These are phyloP conservation scores for Drosophila gaucha DNA, from an alignment of 2,888 invertebrate genomes.

Conservation along the genomic window DNA sequence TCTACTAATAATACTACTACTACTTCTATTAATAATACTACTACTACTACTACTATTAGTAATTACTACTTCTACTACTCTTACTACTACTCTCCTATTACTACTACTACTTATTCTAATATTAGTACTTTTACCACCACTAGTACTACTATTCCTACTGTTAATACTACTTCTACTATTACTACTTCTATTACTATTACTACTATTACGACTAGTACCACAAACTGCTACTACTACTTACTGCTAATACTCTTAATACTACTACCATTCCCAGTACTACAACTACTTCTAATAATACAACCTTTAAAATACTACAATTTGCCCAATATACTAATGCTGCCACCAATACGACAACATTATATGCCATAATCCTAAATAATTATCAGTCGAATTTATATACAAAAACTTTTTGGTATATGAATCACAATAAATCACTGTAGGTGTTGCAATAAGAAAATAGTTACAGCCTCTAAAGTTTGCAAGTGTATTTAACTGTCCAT, in stretches of 20 bases:
- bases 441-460: neutral
- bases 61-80: neutral
- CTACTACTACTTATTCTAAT: too few relatives aligned
- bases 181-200: neutral
- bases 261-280: neutral
- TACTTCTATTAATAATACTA: neutral
- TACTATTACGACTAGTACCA: neutral
- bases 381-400: too few relatives aligned
- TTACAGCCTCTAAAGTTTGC: neutral
- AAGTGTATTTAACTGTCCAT: neutral
- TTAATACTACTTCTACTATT: neutral
- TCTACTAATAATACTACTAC: neutral
- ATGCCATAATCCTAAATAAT: neutral
- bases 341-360: too few relatives aligned
- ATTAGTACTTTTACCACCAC: neutral
- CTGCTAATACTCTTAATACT: neutral
- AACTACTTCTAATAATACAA: neutral
- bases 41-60: neutral
- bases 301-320: too few relatives aligned
- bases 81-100: neutral
- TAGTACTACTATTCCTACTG: neutral
- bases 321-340: neutral
- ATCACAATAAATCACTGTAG: too few relatives aligned
- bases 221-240: neutral
- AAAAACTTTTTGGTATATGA: too few relatives aligned